Conservation (phyloP, 2,888 invertebrate genomes). For the Meta bourneti region DNA sequence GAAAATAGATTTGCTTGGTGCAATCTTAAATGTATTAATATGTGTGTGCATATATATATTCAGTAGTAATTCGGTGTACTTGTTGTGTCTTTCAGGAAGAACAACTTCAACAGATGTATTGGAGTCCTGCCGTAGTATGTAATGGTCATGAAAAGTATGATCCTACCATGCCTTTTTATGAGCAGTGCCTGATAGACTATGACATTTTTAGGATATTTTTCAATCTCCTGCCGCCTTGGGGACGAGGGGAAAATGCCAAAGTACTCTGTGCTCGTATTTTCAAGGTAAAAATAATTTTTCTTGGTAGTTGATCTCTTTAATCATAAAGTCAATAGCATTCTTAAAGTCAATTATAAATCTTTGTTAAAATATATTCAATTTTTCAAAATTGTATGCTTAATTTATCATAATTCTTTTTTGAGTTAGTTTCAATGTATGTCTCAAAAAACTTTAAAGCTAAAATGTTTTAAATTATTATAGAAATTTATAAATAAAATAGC, state of each 20-base stretch:
- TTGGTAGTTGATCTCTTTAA: no score
- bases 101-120: slow-evolving; percentile 77
- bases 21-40: background rate
- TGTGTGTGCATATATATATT: background rate
- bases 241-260: slow-evolving; percentile 89
- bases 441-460: no score
- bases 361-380: no score
- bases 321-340: no score
- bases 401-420: no score
- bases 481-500: no score
- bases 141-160: slow-evolving; percentile 83
- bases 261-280: slow-evolving; percentile 93
- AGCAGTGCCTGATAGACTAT: slow-evolving; percentile 91
- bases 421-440: no score
- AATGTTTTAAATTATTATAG: no score
- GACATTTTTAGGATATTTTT: slow-evolving; percentile 93
- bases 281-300: slow-evolving; percentile 84
- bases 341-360: no score
- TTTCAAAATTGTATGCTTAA: no score
- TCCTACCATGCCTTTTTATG: slow-evolving; percentile 90
- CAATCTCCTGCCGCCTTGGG: slow-evolving; percentile 94
- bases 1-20: no score
- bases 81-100: slow-evolving; percentile 75
- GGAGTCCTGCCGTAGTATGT: slow-evolving; percentile 67
- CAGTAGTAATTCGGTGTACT: no score